A percentile compares a stretch with the other conserved stretches of the same genome.
Conservation (phyloP, 2,797 vertebrate genomes). For the Sebastes iracundus region DNA sequence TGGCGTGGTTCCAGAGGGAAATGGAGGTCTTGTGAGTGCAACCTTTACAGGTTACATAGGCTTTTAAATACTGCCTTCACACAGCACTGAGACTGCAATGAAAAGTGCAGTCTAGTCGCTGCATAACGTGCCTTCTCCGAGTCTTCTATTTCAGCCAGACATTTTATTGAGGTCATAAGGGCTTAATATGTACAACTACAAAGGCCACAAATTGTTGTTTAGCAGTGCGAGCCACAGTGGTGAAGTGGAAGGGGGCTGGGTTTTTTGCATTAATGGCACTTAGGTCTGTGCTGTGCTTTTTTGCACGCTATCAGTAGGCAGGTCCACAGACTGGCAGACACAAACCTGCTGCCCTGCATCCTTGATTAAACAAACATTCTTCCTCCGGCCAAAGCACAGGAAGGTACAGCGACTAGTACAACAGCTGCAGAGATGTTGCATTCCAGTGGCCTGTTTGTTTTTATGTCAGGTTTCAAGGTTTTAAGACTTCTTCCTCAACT, state of each 20-base stretch:
- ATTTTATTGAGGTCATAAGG: constrained; percentile 25
- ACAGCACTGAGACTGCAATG: constrained; percentile 8
- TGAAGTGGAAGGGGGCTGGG: neutral
- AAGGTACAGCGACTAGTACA: constrained; percentile 39
- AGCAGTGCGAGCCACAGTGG: neutral
- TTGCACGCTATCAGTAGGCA: constrained; percentile 57
- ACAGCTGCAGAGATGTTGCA: constrained; percentile 43
- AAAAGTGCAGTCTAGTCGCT: neutral
- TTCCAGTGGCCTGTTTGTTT: constrained; percentile 21
- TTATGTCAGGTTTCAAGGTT: neutral
- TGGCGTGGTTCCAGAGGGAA: constrained; percentile 41
- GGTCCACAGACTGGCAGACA: constrained; percentile 51
- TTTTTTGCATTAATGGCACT: constrained; percentile 21
- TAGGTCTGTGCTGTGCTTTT: constrained; percentile 25
- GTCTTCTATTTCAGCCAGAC: constrained; percentile 3
- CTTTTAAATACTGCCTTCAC: constrained; percentile 26
- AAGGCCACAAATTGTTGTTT: constrained; percentile 37
- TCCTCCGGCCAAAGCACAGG: constrained; percentile 61
- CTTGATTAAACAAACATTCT: constrained; percentile 62
- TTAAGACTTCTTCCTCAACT: neutral
- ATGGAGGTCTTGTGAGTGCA: constrained; percentile 25
- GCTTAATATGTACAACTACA: constrained; percentile 25
- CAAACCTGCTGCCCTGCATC: constrained; percentile 53
- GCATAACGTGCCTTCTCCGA: constrained; percentile 3
- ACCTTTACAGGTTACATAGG: constrained; percentile 33